phyloP scores from a whole-genome alignment of 2,113 vertebrate genomes.

The Colaptes auratus region DNA sequence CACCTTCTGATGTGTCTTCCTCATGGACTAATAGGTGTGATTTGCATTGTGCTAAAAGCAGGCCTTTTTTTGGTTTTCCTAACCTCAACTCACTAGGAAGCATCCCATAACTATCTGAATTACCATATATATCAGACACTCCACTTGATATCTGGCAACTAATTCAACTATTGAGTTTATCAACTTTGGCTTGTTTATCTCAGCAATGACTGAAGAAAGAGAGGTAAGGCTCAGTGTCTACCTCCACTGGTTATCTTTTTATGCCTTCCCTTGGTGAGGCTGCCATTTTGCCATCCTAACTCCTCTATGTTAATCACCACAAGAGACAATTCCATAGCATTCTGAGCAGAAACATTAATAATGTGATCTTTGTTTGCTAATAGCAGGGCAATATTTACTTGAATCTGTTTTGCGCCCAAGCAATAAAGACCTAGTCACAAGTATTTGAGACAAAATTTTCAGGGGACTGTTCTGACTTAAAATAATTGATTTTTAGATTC shows the following conservation, averaged over 20 bases:
- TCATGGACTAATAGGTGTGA: accelerated
- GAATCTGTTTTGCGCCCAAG: background rate
- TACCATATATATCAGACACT: background rate
- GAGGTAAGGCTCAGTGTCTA: background rate
- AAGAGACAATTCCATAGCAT: background rate
- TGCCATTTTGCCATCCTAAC: background rate
- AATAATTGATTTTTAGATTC: background rate
- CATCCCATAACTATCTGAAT: background rate
- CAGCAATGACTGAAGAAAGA: background rate
- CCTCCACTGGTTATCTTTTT: background rate
- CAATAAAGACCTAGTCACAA: background rate
- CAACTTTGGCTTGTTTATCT: background rate
- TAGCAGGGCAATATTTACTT: background rate
- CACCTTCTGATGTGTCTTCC: background rate
- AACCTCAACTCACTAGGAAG: background rate
- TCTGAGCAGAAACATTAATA: background rate
- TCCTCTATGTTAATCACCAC: background rate
- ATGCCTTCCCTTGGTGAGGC: background rate
- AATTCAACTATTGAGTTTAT: background rate
- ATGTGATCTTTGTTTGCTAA: background rate
- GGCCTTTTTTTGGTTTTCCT: background rate
- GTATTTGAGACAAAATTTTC: background rate
- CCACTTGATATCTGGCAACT: background rate
- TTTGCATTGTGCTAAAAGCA: background rate
- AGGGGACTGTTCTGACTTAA: background rate